Evolutionary conservation across 1,140 invertebrate species (phyloP).

Genomic region (Megathymus violae): DNA sequence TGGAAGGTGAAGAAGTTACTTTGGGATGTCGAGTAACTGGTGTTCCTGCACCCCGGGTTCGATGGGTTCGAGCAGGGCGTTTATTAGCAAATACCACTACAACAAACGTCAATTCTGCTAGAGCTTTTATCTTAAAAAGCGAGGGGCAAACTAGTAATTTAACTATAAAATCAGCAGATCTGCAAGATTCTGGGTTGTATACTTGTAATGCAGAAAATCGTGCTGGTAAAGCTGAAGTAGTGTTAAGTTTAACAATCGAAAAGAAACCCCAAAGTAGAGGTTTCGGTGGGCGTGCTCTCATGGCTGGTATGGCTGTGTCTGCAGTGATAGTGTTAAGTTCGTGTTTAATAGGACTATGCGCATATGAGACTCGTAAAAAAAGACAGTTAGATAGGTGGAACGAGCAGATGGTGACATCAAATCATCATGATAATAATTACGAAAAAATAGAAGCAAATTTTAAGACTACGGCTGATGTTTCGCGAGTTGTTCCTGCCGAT

Average conservation of each 20-base stretch:
- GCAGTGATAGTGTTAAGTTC: constrained; percentile 76
- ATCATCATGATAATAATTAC: constrained; percentile 86
- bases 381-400: constrained; percentile 78
- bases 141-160: constrained; percentile 86
- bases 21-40: constrained; percentile 89
- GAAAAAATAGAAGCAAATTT: constrained; percentile 90
- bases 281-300: constrained; percentile 85
- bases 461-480: constrained; percentile 78
- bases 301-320: constrained; percentile 83
- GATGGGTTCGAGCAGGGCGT: constrained; percentile 85
- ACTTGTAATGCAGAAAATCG: constrained; percentile 90
- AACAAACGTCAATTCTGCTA: constrained; percentile 75
- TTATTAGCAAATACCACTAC: constrained; percentile 79
- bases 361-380: constrained; percentile 76
- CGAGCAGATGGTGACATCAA: constrained; percentile 84
- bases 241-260: constrained; percentile 88
- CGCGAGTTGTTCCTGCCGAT: constrained; percentile 63
- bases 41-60: constrained; percentile 86
- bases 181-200: constrained; percentile 89
- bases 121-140: constrained; percentile 75
- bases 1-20: constrained; percentile 89
- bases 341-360: constrained; percentile 76
- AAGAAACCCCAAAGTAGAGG: constrained; percentile 85
- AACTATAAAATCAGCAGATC: constrained; percentile 88
- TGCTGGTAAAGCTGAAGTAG: constrained; percentile 89